phyloP scores from a whole-genome alignment of 2,888 invertebrate genomes.

The Hololepta plana region DNA sequence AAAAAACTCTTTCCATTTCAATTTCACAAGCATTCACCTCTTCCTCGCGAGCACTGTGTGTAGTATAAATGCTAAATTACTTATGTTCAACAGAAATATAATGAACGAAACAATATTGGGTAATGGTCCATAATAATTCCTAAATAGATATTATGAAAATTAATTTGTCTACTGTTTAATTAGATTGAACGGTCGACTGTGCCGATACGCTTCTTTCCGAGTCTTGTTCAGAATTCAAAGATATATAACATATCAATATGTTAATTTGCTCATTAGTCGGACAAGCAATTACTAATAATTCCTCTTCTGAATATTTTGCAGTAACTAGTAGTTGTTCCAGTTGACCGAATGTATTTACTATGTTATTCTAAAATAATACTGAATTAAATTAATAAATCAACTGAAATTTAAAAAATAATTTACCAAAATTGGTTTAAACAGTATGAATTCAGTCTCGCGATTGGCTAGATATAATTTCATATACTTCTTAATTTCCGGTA shows the following conservation, averaged over 20 bases:
- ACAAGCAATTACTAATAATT: conserved; percentile 67
- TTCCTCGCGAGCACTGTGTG: too few relatives aligned
- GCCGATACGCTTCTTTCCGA: too few relatives aligned
- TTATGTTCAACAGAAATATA: too few relatives aligned
- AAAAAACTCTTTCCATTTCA: too few relatives aligned
- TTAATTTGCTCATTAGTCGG: conserved; percentile 89
- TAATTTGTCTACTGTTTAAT: too few relatives aligned
- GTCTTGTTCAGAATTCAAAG: too few relatives aligned
- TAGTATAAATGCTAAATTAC: too few relatives aligned
- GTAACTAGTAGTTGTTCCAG: conserved; percentile 56
- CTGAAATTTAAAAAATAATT: conserved; percentile 14
- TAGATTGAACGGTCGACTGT: too few relatives aligned
- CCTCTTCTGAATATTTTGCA: conserved; percentile 66
- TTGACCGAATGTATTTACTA: conserved; percentile 75
- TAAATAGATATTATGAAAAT: too few relatives aligned
- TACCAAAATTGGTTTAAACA: conserved; percentile 85
- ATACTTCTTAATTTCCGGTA: conserved; percentile 66
- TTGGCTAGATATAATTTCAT: conserved; percentile 95
- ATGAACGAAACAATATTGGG: too few relatives aligned
- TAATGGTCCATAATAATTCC: too few relatives aligned
- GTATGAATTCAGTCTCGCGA: conserved; percentile 90
- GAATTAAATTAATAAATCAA: conserved; percentile 7
- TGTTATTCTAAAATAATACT: conserved; percentile 58
- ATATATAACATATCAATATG: conserved; percentile 68
- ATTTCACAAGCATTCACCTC: too few relatives aligned